Evolutionary conservation across 2,888 invertebrate genomes (phyloP).

Genomic region (Lepetodrilus schrolli): DNA sequence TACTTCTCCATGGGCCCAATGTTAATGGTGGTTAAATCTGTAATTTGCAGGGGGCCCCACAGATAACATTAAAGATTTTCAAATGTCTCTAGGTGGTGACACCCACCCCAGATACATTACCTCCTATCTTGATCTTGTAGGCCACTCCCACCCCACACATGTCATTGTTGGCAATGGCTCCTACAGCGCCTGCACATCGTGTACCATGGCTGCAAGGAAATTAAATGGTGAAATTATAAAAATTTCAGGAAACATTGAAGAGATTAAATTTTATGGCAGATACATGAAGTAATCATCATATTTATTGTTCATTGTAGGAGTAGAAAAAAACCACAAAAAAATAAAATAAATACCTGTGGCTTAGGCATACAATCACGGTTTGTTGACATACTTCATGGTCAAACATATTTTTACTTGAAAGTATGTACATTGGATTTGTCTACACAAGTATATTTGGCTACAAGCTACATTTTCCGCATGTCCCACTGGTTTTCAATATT

Average conservation of each 20-base stretch:
- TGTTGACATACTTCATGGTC: too few relatives aligned
- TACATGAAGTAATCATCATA: neutral
- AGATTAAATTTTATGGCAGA: neutral
- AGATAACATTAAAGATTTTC: neutral
- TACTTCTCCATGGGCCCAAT: neutral
- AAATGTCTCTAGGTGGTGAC: neutral
- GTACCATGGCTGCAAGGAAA: conserved; percentile 85
- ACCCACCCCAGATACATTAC: too few relatives aligned
- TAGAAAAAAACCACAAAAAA: too few relatives aligned
- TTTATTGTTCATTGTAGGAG: too few relatives aligned
- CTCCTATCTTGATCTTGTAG: conserved; percentile 83
- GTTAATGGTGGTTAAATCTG: neutral
- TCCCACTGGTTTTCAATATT: too few relatives aligned
- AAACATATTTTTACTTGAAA: too few relatives aligned
- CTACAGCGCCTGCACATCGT: conserved; percentile 84
- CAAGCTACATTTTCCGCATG: too few relatives aligned
- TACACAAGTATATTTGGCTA: too few relatives aligned
- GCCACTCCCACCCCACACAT: conserved; percentile 95
- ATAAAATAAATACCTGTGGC: too few relatives aligned
- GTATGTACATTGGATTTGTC: too few relatives aligned
- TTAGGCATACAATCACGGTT: too few relatives aligned
- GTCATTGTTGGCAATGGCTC: conserved; percentile 80
- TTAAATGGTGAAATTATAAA: neutral
- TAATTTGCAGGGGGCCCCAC: neutral
- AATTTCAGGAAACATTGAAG: too few relatives aligned